Conservation (phyloP, 2,113 vertebrate species). For the Clupea harengus region DNA sequence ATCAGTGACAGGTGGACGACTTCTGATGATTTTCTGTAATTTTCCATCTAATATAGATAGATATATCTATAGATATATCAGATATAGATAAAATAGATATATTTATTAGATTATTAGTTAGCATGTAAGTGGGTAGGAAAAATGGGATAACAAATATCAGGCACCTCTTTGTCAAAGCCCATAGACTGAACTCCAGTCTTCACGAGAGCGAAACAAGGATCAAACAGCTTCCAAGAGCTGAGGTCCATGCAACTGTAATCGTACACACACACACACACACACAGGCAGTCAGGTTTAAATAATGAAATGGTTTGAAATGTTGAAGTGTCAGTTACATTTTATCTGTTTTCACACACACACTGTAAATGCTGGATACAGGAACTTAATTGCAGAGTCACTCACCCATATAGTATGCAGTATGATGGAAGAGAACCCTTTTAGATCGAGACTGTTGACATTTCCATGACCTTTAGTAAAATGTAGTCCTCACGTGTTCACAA, state of each 20-base stretch:
- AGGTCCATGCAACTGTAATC: constrained; percentile 75
- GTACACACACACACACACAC: constrained; percentile 23
- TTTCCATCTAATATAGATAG: no score
- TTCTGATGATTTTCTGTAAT: no score
- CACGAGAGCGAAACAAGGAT: constrained; percentile 75
- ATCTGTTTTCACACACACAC: neutral
- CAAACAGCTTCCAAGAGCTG: constrained; percentile 75
- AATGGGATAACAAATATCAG: neutral
- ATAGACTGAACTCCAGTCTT: constrained; percentile 70
- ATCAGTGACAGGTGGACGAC: no score
- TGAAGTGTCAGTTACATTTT: no score
- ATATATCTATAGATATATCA: no score
- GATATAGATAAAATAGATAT: neutral
- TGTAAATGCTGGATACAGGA: neutral
- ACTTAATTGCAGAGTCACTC: neutral
- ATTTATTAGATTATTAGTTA: neutral
- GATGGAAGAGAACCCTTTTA: neutral
- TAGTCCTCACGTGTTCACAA: no score
- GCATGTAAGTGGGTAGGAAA: neutral
- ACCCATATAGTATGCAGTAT: neutral
- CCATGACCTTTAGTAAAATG: neutral
- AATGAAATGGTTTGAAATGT: no score
- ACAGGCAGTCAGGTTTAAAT: neutral
- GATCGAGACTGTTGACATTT: neutral
- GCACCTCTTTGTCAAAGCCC: constrained; percentile 76